Evolutionary conservation across 2,113 vertebrate species (phyloP).

Genomic region (Barbus barbus): DNA sequence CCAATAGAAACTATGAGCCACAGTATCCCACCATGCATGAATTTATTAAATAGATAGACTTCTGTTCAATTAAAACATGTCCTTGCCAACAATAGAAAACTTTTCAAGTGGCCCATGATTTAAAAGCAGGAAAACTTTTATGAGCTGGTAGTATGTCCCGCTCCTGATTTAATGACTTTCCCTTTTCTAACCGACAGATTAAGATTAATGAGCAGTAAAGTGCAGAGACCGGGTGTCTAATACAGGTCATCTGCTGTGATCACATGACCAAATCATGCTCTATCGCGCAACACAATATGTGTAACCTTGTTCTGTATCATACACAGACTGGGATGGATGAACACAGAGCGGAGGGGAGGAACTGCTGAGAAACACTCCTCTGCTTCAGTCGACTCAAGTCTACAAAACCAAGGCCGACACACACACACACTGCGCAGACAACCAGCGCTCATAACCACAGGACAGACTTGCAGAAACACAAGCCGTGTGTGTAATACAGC

Average conservation of each 20-base stretch:
- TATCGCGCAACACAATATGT: too few species aligned
- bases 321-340: not conserved
- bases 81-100: too few species aligned
- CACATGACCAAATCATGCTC: not conserved
- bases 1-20: not conserved
- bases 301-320: too few species aligned
- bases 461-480: not conserved
- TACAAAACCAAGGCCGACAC: not conserved
- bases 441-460: too few species aligned
- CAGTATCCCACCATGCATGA: not conserved
- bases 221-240: too few species aligned
- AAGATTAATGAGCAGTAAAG: not conserved
- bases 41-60: not conserved
- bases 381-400: not conserved
- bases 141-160: not conserved
- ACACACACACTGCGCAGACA: not conserved
- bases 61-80: not conserved
- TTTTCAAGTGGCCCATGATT: not conserved
- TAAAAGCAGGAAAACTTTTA: not conserved
- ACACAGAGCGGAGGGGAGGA: not conserved
- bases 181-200: not conserved
- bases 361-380: not conserved
- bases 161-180: not conserved
- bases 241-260: too few species aligned
- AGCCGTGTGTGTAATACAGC: slow-evolving; percentile 52